Base-by-base conservation (phyloP, 2,113 vertebrate species). In the Synodontis membranacea region DNA sequence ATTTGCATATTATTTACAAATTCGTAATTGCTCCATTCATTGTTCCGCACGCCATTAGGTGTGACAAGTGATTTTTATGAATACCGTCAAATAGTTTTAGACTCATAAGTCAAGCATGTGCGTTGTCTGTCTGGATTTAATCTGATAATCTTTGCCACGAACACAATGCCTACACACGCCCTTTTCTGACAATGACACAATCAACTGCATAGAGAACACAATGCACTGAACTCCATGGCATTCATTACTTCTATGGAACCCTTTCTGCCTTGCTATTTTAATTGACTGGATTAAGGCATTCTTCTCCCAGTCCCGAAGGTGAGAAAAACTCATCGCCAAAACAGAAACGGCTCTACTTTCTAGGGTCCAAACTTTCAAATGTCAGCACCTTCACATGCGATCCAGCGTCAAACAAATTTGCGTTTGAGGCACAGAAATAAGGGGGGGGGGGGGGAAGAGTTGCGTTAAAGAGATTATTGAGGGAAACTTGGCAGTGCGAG, bases 261-360 rank as follows among this genome's bases (percentile, higher is more conserved):
- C 80, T 84, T 52, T 42, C 12, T 82, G 80, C 66, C 19, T 37
- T 78, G n/a, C 21, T 83, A 56, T 39, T 84, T 89, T 87, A 84
- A 83, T 64, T 82, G 52, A 82, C 44, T 48, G 76, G 58, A 86
- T 83, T 17, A 68, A 12, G 78, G 23, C 72, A 86, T 85, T 86
- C 88, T 76, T 90, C n/a, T 75, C 89, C 80, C 56, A 81, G 75
- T 46, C 74, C 88, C 31, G 21, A 11, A 90, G 83, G 78, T 87
- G 56, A 88, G 60, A 52, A 46, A 84, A 90, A 88, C 75, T 88
- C 80, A 60, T 60, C 76, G 85, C 79, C 81, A 88, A 93, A 94
- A 94, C 90, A 92, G 86, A 92, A 92, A 91, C 84, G 87, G 78
- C 31, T n/a, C 60, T 84, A 74, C 54, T 31, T 84, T 82, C 84